Evolutionary conservation across 2,888 invertebrate species (phyloP), one percentile per base, ranked within the genome.

Genomic region (Tipula confusa): DNA sequence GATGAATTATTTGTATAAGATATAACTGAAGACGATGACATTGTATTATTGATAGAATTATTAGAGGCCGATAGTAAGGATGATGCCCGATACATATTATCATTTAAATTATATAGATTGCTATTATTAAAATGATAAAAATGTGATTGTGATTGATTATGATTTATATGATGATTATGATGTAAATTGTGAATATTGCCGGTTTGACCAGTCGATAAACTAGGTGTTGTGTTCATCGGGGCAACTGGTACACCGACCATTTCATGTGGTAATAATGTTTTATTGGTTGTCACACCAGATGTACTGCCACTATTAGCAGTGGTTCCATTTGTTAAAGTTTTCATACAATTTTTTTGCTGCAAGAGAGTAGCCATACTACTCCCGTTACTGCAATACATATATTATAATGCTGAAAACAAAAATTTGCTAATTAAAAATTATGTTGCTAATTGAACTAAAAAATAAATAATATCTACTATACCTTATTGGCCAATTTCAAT

Each of bases 291-390:
- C 38, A 84, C 84, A 84, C 64, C 79, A 29, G 31, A 18, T 64
- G 80, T 29, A 82, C 85, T 85, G 31, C 83, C 83, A 80, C 85
- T 85, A 83, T 83, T 85, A 84, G 84, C 85, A 83, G 84, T 84
- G 83, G 36, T 92, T 87, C 93, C 93, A 90, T 94, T 94, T 86
- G 93, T 92, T 86, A 95, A 91, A 88, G 93, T 92, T 91, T 94
- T 94, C 89, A 95, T 93, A 90, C 95, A 94, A 92, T 95, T 95
- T 90, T 95, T 94, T 89, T 95, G 95, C 89, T 95, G 95, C 89
- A 95, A 92, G 91, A 94, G 93, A 89, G 95, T 94, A 91, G 95
- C 95, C 95, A 95, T 95, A 86, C 87, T 87, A 87, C 86, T 86
- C 85, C 86, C 87, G 86, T 87, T 87, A 87, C 87, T 87, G 86